These are phyloP conservation scores for Taenaris catops DNA, from an alignment of 2,888 invertebrate genomes.

Conservation along the genomic window DNA sequence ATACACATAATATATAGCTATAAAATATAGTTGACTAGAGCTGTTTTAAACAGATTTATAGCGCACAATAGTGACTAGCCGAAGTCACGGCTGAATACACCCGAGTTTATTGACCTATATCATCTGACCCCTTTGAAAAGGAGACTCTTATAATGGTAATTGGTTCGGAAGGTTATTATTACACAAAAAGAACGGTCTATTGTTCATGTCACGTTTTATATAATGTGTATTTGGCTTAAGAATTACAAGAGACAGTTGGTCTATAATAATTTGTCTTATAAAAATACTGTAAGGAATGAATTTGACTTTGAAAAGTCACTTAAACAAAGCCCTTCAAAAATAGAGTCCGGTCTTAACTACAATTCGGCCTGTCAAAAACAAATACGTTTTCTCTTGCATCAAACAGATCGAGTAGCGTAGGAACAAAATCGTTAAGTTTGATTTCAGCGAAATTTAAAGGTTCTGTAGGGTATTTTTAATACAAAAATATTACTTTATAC, in stretches of 20 bases:
- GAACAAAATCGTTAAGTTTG: constrained; percentile 5
- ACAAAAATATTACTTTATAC: no score
- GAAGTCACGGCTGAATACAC: constrained; percentile 50
- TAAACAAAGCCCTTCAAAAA: constrained; percentile 7
- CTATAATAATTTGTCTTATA: no score
- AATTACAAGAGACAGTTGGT: not conserved
- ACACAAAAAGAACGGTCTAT: constrained; percentile 47
- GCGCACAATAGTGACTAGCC: constrained; percentile 25
- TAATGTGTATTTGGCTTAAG: not conserved
- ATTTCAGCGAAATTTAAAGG: not conserved
- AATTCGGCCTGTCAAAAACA: constrained; percentile 41
- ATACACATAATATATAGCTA: no score
- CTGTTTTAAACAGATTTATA: constrained; percentile 15
- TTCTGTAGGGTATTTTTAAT: not conserved
- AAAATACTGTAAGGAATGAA: no score
- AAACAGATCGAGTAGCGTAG: constrained; percentile 38
- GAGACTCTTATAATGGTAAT: constrained; percentile 60
- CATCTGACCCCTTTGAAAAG: constrained; percentile 48
- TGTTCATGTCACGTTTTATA: constrained; percentile 59
- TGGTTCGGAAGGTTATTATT: constrained; percentile 37
- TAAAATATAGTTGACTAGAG: no score
- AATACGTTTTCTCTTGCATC: constrained; percentile 40
- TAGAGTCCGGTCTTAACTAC: constrained; percentile 13
- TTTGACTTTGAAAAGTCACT: constrained; percentile 2
- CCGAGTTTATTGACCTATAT: constrained; percentile 60